Evolutionary conservation across 2,113 vertebrate genomes (phyloP).

Genomic region (Pteronura brasiliensis): DNA sequence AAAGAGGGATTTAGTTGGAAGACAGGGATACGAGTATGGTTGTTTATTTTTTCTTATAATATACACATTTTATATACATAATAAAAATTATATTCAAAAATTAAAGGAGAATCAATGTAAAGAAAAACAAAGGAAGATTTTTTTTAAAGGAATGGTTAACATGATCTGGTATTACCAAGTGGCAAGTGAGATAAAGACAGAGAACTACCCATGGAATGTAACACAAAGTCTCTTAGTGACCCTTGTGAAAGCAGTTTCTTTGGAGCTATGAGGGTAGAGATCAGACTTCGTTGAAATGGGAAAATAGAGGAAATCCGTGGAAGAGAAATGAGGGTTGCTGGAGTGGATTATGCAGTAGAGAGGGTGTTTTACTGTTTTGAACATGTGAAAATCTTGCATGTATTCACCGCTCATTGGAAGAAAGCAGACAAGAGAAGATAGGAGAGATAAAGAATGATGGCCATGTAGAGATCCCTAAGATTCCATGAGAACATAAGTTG

Average conservation of each 20-base stretch:
- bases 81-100: neutral
- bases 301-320: fast-evolving
- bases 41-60: neutral
- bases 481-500: neutral
- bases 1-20: neutral
- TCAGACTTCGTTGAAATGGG: neutral
- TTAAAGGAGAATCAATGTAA: neutral
- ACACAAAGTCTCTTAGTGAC: neutral
- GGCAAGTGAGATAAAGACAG: neutral
- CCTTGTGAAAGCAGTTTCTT: neutral
- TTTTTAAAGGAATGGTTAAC: neutral
- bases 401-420: neutral
- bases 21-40: neutral
- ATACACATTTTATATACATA: neutral
- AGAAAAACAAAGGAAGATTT: neutral
- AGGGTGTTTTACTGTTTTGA: neutral
- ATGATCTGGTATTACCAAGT: neutral
- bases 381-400: neutral
- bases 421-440: neutral
- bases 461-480: neutral
- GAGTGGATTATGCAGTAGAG: neutral
- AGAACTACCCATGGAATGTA: neutral
- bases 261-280: neutral
- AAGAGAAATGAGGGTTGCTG: neutral
- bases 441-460: neutral